Evolutionary conservation across 1,140 invertebrate genomes (phyloP).

Genomic region (Phymastichus coffea): DNA sequence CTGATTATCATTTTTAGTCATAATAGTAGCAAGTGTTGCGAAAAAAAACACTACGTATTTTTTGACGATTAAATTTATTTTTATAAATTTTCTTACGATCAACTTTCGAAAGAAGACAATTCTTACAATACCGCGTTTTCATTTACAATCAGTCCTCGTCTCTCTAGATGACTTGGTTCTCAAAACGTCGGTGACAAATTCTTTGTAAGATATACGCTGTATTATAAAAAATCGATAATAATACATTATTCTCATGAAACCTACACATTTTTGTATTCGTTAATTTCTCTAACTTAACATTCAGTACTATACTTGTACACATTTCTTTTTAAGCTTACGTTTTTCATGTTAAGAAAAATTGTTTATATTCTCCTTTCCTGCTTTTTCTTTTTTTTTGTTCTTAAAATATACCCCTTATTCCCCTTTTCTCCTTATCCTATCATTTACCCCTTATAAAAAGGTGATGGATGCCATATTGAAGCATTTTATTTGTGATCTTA

Average conservation of each 20-base stretch:
- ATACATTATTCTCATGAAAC: constrained; percentile 48
- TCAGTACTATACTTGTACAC: too few relatives aligned
- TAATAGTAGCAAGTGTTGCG: not conserved
- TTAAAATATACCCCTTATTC: too few relatives aligned
- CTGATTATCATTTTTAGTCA: not conserved
- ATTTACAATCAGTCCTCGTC: constrained; percentile 1
- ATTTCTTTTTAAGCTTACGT: too few relatives aligned
- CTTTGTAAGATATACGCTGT: constrained; percentile 54
- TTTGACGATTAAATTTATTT: constrained; percentile 4
- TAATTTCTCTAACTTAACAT: too few relatives aligned
- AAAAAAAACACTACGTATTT: constrained; percentile 7
- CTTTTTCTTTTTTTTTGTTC: too few relatives aligned
- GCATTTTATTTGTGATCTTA: too few relatives aligned
- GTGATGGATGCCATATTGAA: too few relatives aligned
- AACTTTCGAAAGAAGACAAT: not conserved
- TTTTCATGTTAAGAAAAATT: too few relatives aligned
- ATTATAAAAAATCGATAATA: constrained; percentile 41
- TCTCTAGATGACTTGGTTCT: constrained; percentile 39
- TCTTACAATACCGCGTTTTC: not conserved
- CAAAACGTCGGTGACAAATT: constrained; percentile 42
- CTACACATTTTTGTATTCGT: constrained; percentile 29
- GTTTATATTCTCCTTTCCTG: too few relatives aligned
- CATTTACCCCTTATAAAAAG: too few relatives aligned
- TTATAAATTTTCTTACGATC: not conserved
- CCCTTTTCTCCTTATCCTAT: too few relatives aligned